Evolutionary conservation across 2,888 invertebrate species (phyloP).

Genomic region (Matsumyia berberina): DNA sequence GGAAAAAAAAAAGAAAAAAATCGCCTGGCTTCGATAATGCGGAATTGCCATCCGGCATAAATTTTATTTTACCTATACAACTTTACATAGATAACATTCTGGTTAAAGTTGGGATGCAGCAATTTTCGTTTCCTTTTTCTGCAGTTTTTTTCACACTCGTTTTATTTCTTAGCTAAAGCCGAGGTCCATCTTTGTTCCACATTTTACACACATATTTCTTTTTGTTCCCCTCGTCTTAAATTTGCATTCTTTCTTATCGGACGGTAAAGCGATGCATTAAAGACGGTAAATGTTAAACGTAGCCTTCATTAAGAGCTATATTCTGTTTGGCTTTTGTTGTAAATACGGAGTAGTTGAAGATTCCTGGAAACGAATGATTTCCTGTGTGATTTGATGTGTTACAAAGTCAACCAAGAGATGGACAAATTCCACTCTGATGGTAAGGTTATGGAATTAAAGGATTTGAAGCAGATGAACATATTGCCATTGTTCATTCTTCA

Average conservation of each 20-base stretch:
- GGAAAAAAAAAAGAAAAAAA: slow-evolving; percentile 19
- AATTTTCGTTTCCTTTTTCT: slow-evolving; percentile 26
- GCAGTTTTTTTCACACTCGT: slow-evolving; percentile 14
- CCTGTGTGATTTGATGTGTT: no score
- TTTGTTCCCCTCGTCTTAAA: slow-evolving; percentile 20
- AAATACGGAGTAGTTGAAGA: no score
- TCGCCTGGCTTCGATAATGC: slow-evolving; percentile 59
- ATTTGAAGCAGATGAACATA: no score
- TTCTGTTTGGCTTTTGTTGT: no score
- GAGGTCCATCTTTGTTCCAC: slow-evolving; percentile 41
- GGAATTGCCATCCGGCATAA: slow-evolving; percentile 54
- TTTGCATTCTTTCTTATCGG: slow-evolving; percentile 36
- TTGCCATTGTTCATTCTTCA: no score
- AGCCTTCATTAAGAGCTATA: neutral
- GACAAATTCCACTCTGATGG: no score
- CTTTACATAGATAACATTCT: slow-evolving; percentile 60
- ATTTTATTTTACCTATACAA: slow-evolving; percentile 57
- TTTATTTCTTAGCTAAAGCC: slow-evolving; percentile 40
- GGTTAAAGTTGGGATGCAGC: slow-evolving; percentile 53
- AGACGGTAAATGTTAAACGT: neutral
- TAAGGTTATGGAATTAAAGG: no score
- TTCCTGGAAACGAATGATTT: no score
- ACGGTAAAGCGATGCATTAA: slow-evolving; percentile 6
- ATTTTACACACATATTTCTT: slow-evolving; percentile 17
- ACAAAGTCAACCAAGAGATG: no score